Evolutionary conservation across 2,888 invertebrate genomes (phyloP).

Genomic region (Exocentrus adspersus): DNA sequence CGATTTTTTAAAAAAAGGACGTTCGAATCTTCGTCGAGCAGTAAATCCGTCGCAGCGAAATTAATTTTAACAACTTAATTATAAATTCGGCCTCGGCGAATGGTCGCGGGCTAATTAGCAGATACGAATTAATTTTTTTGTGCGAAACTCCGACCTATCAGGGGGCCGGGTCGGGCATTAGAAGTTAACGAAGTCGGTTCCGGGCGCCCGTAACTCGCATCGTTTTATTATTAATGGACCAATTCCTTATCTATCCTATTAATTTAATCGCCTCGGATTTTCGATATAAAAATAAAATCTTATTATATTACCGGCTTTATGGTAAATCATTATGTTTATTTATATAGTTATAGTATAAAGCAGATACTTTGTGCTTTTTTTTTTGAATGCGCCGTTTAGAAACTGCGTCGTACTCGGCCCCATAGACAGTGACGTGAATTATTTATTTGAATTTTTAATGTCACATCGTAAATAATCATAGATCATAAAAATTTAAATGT

Average conservation of each 20-base stretch:
- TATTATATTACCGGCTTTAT: slow-evolving; percentile 3
- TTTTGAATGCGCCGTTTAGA: no score
- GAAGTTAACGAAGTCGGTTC: background rate
- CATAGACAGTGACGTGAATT: slow-evolving; percentile 9
- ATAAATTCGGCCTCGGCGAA: background rate
- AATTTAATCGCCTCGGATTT: slow-evolving; percentile 3
- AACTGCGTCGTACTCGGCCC: no score
- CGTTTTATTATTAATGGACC: background rate
- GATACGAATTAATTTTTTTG: background rate
- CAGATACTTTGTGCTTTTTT: no score
- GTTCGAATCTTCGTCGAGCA: background rate
- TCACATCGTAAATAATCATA: slow-evolving; percentile 28
- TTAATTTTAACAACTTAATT: background rate
- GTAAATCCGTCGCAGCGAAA: background rate
- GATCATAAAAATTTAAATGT: slow-evolving; percentile 25
- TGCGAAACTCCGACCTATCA: background rate
- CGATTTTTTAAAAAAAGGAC: no score
- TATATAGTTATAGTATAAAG: slow-evolving; percentile 10
- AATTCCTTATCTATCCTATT: background rate
- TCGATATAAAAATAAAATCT: background rate
- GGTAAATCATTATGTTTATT: slow-evolving; percentile 16
- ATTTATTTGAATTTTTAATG: slow-evolving; percentile 27
- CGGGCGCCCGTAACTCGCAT: background rate
- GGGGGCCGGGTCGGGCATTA: background rate
- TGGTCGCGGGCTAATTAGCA: background rate